Evolutionary conservation across 2,888 invertebrate genomes (phyloP), one percentile per base, ranked within the genome.

Genomic region (Lepidochitona cinerea): DNA sequence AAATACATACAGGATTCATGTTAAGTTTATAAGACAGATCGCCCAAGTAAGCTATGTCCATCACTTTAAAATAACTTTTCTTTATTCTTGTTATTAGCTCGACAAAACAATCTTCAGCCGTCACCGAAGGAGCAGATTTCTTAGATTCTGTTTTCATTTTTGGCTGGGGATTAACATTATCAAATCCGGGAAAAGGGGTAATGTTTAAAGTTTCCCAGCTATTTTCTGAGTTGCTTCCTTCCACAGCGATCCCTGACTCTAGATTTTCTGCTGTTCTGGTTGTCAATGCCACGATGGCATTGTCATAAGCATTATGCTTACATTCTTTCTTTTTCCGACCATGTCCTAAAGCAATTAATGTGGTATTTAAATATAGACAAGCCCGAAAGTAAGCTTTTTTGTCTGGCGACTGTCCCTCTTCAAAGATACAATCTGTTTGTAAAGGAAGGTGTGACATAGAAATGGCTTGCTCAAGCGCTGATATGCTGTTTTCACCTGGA

Each of bases 251-350:
- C 18, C 82, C 81, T 18, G 75, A 69, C 70, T 80, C 7, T 37
- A 83, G 53, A 7, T 79, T 75, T 3, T 71, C 33, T 5, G 80
- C 36, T 0, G 77, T 33, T 71, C 79, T 75, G 0, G 69, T 68
- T 37, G 68, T 76, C 41, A 85, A 71, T 23, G 73, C 70, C 4
- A 79, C 77, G 64, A 80, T 64, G 1, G 82, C 77, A 29, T 74
- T 72, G 9, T 69, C 70, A 35, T 82, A 84, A 3, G 83, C 80
- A 54, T 71, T 80, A 73, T 73, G 71, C 41, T 77, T 77, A 32
- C 75, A 75, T 32, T 74, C 76, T 71, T 84, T 85, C 70, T 84
- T 84, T 49, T 80, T 81, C 54, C 68, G 59, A 1, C 76, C 82
- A 33, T 73, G 74, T 2, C 81, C 84, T 18, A 75, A 66, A 2